Percentiles rank a stretch among this genome's conserved stretches.
phyloP scores from a whole-genome alignment of 2,797 vertebrate species.

The Parotocinclus haroldoi region DNA sequence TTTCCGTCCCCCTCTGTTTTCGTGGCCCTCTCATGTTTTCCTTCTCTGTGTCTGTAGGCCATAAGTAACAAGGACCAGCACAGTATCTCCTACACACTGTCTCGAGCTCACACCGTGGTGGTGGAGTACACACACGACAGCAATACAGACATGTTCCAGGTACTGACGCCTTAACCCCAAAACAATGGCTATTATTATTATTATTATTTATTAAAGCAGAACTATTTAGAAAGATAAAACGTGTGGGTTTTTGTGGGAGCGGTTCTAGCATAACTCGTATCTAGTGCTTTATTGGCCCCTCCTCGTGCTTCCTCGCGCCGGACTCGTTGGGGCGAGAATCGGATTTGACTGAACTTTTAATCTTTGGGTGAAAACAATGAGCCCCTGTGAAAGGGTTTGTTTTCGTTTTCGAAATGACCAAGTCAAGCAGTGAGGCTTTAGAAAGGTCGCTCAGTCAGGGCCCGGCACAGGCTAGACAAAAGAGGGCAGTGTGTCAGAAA shows the following conservation, averaged over 20 bases:
- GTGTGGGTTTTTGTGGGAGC: too few relatives aligned
- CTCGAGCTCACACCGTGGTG: slow-evolving; percentile 93
- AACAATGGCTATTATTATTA: not conserved
- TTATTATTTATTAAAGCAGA: not conserved
- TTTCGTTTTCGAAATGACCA: slow-evolving; percentile 10
- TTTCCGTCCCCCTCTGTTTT: too few relatives aligned
- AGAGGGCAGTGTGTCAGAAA: not conserved
- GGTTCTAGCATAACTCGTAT: too few relatives aligned
- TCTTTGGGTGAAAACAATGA: not conserved
- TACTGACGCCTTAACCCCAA: slow-evolving; percentile 54
- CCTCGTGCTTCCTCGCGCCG: too few relatives aligned
- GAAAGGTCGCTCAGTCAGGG: not conserved
- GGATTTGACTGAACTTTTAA: not conserved
- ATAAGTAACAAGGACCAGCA: slow-evolving; percentile 99
- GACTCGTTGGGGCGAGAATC: too few relatives aligned
- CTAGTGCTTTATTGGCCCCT: too few relatives aligned
- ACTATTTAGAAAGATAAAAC: too few relatives aligned
- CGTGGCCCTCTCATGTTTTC: too few relatives aligned
- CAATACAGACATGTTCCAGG: slow-evolving; percentile 99
- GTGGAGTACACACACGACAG: slow-evolving; percentile 97
- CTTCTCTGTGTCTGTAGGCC: slow-evolving; percentile 24
- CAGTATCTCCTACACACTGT: slow-evolving; percentile 97
- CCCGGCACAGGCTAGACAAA: not conserved
- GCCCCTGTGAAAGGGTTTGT: not conserved
- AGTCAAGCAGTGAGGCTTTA: too few relatives aligned